Evolutionary conservation across 2,888 invertebrate genomes (phyloP), one percentile per base, ranked within the genome.

Genomic region (Exocentrus adspersus): DNA sequence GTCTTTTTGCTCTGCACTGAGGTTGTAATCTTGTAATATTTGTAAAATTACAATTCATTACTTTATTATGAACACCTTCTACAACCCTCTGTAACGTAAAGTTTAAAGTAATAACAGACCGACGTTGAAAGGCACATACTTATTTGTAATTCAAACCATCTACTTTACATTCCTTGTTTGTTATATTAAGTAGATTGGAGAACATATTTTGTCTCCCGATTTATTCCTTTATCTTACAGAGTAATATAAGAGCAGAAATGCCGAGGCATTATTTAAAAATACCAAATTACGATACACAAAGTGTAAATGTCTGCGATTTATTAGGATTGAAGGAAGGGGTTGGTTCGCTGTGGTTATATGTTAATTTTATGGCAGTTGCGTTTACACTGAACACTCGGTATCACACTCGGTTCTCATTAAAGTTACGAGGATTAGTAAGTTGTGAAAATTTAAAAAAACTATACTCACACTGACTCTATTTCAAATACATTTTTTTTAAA

Each of bases 261-360:
- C 64, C 64, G 59, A 62, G 59, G 60, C 65, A 65, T 67, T 64
- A 70, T 70, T 70, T 70, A 68, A 70, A n/a, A n/a, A 70, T 68
- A 68, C 60, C 67, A 70, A 70, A 70, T 70, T 68, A 64, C 62
- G 58, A 69, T 66, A 64, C 43, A 32, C 17, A 37, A 54, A 28
- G 45, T 16, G 56, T n/a, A 41, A 41, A 53, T 42, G 17, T 32
- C 42, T 41, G 43, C 43, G 42, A 60, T 60, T 60, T 60, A 52
- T 60, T 51, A 60, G 41, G 51, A 42, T n/a, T 42, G 52, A 52
- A 52, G 28, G 45, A 52, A 60, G 6, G 14, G 14, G 42, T 10
- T 1, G 5, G 51, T 14, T 42, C 24, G 12, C 24, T 42, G 20
- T 53, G 21, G 42, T 53, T 53, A n/a, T 53, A 53, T 41, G 53